Evolutionary conservation across 2,113 vertebrate species (phyloP), one percentile per base, ranked within the genome.

Genomic region (Nestor notabilis): DNA sequence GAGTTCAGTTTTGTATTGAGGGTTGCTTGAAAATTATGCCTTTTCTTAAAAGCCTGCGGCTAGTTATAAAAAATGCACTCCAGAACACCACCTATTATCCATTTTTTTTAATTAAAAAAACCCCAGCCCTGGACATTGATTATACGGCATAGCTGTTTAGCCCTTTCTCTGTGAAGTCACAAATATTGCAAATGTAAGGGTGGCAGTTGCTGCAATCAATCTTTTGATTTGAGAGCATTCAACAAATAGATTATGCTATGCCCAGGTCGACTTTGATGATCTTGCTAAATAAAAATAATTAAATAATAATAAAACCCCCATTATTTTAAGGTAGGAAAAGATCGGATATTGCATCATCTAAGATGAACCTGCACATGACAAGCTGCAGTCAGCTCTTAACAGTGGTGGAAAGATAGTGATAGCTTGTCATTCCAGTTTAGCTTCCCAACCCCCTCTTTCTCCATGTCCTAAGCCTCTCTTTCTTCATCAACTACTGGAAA

Each of bases 171-270:
- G 8, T 65, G 35, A 84, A 76, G 23, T 29, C 5, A 55, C 49
- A 41, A 72, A 53, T 66, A 35, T 8, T 66, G 10, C 35, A 75
- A 93, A 65, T 52, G 47, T 60, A 85, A 55, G 20, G 6, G 4
- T 0, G 1, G 17, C 1, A 0, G 6, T 58, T 71, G 9, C 10
- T 0, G 1, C 6, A 80, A 25, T 53, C 55, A 56, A 44, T 65
- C 75, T 63, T 90, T 76, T 78, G 0, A 55, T 92, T 75, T 80
- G 27, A 65, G 44, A 76, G 3, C 3, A 29, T 69, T 80, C 15
- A 31, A 52, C 5, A 76, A 79, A 68, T 29, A 83, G 6, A 13
- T 76, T 53, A 41, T 33, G 4, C 7, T 60, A 44, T 72, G 11
- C 8, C 7, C 2, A 1, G 9, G 7, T 85, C 8, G 25, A 27